Evolutionary conservation across 2,888 invertebrate species (phyloP).

Genomic region (Drosophila villosipedis): DNA sequence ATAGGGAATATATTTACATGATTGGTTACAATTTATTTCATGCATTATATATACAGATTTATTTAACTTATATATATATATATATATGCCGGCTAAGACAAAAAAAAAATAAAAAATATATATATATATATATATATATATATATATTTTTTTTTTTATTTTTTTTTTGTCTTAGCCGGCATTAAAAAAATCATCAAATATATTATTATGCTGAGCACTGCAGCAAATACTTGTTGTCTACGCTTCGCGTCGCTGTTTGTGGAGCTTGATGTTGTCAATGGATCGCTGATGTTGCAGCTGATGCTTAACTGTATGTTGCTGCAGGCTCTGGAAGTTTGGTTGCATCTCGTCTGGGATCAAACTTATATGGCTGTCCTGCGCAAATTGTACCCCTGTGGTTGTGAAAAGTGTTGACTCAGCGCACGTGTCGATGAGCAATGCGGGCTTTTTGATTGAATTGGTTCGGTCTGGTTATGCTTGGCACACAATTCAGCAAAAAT

Average conservation of each 20-base stretch:
- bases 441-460: slow-evolving; percentile 6
- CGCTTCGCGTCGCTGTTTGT: background rate
- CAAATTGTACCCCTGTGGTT: slow-evolving; percentile 9
- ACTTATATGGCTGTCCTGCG: background rate
- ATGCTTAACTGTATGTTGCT: background rate
- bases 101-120: no score
- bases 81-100: no score
- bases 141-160: no score
- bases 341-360: background rate
- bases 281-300: background rate
- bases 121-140: no score
- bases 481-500: background rate
- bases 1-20: background rate
- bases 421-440: slow-evolving; percentile 7
- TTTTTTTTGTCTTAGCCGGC: background rate
- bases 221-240: background rate
- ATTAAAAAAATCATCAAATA: background rate
- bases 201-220: background rate
- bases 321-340: background rate
- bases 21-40: background rate
- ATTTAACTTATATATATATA: background rate
- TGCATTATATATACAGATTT: background rate
- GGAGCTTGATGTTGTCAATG: background rate
- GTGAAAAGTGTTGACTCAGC: slow-evolving; percentile 9
- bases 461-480: background rate